Conservation (phyloP, 2,888 invertebrate species). For the Dromius quadrimaculatus region DNA sequence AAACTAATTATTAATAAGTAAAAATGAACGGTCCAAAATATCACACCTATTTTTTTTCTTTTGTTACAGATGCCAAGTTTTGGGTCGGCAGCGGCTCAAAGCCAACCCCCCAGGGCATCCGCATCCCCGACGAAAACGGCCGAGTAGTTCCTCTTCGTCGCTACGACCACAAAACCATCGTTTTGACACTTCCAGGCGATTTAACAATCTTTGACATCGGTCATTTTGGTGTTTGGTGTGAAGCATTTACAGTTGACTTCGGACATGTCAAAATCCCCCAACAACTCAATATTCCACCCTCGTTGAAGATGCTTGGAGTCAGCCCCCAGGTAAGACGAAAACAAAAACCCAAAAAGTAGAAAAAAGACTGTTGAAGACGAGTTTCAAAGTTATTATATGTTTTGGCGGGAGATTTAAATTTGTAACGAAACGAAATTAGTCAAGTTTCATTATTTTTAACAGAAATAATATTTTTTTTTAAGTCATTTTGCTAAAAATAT, state of each 20-base stretch:
- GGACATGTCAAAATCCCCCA: conserved; percentile 86
- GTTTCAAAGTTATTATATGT: no score
- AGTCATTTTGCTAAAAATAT: no score
- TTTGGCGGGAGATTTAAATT: no score
- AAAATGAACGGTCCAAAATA: no score
- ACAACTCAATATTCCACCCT: conserved; percentile 86
- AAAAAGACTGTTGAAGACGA: no score
- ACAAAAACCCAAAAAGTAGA: conserved; percentile 14
- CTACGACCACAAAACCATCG: conserved; percentile 89
- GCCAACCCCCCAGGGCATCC: conserved; percentile 85
- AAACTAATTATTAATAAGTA: no score
- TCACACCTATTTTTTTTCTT: neutral
- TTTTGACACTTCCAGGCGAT: conserved; percentile 88
- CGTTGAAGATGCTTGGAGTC: conserved; percentile 92
- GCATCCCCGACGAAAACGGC: conserved; percentile 93
- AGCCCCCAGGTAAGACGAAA: conserved; percentile 86
- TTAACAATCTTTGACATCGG: conserved; percentile 93
- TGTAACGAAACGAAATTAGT: no score
- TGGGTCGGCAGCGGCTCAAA: conserved; percentile 89
- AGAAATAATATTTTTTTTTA: no score
- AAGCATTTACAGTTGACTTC: conserved; percentile 92
- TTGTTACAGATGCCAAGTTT: conserved; percentile 89
- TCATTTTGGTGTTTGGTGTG: conserved; percentile 94
- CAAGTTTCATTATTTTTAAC: no score
- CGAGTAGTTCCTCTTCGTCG: conserved; percentile 81